Base-by-base conservation (phyloP, 2,888 invertebrate genomes). In the Antitype chi region DNA sequence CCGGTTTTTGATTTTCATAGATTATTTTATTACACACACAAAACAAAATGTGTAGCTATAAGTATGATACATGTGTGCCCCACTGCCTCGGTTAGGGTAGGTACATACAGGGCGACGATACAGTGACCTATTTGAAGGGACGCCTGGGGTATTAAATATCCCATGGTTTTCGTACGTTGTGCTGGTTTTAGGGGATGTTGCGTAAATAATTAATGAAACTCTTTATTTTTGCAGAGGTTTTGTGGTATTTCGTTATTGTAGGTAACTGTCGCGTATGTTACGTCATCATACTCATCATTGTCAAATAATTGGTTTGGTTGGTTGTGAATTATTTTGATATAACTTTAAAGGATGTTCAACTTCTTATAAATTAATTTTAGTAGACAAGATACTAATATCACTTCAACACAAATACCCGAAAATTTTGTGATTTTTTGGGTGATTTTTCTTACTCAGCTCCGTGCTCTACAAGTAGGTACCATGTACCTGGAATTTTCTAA, bases 121-220 rank as follows among this genome's bases (percentile, higher is more conserved):
- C 78, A 88, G 79, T 93, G 93, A 93, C 93, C 93, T 90, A 93
- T 89, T 87, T 92, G 87, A 73, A 85, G 87, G 89, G 88, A 79
- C 78, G 75, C 70, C 67, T 62, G 72, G 72, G 82, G 81, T 82
- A 81, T 86, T 84, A 74, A 85, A 84, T 86, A 86, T 74, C 73
- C 84, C 75, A 76, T 84, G 68, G 52, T 63, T 38, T 81, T 73
- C 67, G 52, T 67, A 70, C 78, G 71, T 81, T 60, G 38, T 60
- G 60, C 52, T 66, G 47, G 70, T 67, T 78, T 55, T 32, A 25
- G 81, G 82, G 82, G 68, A 62, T 80, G 60, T 38, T 80, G n/a
- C 47, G 69, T 80, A 43, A 70, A 75, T 82, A 64, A 81, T 84
- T 9, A 75, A 69, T 23, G 63, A 38, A 63, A n/a, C n/a, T 69